Percentiles rank a stretch among this genome's conserved stretches.
These are phyloP conservation scores for Bambusicola thoracicus DNA, from an alignment of 2,113 vertebrate species.

Conservation along the genomic window DNA sequence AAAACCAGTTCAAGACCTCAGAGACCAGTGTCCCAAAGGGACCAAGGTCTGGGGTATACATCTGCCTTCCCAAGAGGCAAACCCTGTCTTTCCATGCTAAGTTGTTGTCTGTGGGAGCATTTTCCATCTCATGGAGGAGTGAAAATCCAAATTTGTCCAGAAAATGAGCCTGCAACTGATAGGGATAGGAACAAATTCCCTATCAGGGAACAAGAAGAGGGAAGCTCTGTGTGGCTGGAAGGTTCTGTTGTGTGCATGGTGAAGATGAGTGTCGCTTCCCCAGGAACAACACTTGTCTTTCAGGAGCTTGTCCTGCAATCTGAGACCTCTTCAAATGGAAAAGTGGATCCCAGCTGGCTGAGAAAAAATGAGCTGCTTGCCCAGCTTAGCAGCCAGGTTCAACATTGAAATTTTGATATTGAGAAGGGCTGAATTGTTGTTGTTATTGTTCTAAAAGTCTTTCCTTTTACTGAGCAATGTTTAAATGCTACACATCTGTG, in stretches of 20 bases:
- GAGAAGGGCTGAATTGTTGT: background rate
- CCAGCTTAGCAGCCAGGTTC: background rate
- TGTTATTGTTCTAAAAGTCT: background rate
- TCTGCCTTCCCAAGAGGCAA: background rate
- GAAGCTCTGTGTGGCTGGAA: background rate
- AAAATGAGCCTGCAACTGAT: background rate
- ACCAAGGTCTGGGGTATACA: background rate
- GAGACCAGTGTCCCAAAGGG: background rate
- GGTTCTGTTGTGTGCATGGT: background rate
- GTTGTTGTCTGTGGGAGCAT: background rate
- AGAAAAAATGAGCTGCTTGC: background rate
- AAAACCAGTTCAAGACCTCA: background rate
- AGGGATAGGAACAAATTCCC: background rate
- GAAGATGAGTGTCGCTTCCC: background rate
- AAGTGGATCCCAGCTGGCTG: background rate
- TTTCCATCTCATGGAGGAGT: background rate
- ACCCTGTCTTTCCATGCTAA: background rate
- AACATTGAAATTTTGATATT: background rate
- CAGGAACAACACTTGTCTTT: background rate
- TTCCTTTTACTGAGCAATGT: background rate
- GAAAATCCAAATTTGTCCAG: background rate
- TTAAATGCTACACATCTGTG: constrained; percentile 4
- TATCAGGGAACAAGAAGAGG: background rate
- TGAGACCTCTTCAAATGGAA: background rate
- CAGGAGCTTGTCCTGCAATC: background rate